Percentiles rank a stretch among this genome's conserved stretches.
Conservation (phyloP, 2,113 vertebrate species). For the Pholis gunnellus region DNA sequence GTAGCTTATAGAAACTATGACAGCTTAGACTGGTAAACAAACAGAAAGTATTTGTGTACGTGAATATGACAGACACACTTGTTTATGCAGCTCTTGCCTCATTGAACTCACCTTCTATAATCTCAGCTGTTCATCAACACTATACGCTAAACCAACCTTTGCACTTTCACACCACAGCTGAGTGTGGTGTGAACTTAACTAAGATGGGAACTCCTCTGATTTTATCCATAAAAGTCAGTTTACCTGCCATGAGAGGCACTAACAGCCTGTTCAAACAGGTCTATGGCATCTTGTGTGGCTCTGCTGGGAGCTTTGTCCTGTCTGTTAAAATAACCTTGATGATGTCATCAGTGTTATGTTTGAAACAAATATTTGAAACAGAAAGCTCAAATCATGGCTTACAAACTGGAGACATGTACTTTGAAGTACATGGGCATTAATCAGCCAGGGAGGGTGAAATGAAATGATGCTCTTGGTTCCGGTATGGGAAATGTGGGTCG, state of each 20-base stretch:
- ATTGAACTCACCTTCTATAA: background rate
- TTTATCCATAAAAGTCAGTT: background rate
- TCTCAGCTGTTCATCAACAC: background rate
- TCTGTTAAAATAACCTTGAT: conserved; percentile 4
- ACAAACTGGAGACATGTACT: background rate
- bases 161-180: background rate
- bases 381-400: background rate
- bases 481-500: background rate
- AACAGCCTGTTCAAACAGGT: background rate
- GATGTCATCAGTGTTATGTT: background rate
- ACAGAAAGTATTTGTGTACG: background rate
- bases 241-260: background rate
- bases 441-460: background rate
- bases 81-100: background rate
- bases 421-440: background rate
- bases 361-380: too few relatives aligned
- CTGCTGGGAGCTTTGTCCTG: background rate
- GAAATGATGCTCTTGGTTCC: background rate
- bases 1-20: background rate
- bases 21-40: background rate
- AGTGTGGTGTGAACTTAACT: background rate
- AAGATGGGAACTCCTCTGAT: background rate
- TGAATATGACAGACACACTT: background rate
- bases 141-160: background rate
- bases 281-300: background rate